Percentiles rank a stretch among this genome's conserved stretches.
Conservation (phyloP, 2,113 vertebrate species). For the Pantherophis guttatus region DNA sequence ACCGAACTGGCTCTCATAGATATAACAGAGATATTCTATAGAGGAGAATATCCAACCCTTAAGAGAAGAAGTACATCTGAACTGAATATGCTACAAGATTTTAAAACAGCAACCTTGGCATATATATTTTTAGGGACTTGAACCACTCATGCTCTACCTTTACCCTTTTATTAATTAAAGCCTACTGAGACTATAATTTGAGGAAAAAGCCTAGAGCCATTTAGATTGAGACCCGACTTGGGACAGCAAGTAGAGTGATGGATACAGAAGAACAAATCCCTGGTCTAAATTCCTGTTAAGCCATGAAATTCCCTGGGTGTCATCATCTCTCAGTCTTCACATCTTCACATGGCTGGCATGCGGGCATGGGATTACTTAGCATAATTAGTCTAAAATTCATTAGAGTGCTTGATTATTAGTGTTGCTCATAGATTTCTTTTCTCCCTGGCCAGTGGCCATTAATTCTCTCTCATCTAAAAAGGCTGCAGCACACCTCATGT, state of each 20-base stretch:
- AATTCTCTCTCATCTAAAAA: not conserved
- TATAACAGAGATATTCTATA: not conserved
- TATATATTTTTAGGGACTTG: not conserved
- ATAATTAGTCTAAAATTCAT: not conserved
- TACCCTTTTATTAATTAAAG: not conserved
- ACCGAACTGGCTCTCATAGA: not conserved
- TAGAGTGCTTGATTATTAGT: not conserved
- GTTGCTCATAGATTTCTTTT: not conserved
- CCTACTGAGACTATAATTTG: not conserved
- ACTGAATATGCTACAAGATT: not conserved
- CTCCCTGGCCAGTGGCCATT: not conserved
- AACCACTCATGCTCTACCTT: not conserved
- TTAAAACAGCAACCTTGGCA: not conserved
- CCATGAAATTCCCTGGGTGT: not conserved
- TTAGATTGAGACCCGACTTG: not conserved
- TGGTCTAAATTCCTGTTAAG: not conserved
- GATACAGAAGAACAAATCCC: not conserved
- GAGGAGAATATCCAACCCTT: not conserved
- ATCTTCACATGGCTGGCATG: not conserved
- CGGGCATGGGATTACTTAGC: not conserved
- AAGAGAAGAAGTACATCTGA: not conserved
- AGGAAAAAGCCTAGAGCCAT: not conserved
- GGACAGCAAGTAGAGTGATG: not conserved
- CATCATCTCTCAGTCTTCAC: not conserved
- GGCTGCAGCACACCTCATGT: not conserved